phyloP scores from a whole-genome alignment of 2,113 vertebrate genomes.

The Rhipidura dahli region DNA sequence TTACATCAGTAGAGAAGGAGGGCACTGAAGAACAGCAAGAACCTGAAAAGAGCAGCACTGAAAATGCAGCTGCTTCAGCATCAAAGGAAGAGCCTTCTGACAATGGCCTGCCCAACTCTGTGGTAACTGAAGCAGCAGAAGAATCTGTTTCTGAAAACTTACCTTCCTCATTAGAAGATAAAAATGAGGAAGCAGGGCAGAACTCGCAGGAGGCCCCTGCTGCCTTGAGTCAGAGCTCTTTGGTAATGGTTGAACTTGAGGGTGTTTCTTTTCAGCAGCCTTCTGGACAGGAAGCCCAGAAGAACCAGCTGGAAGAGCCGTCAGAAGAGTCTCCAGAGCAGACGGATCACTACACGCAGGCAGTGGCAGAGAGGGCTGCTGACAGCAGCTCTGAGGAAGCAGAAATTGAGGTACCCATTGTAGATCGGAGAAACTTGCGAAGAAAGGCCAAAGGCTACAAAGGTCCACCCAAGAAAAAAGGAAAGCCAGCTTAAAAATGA shows the following conservation, averaged over 20 bases:
- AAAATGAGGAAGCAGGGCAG: constrained; percentile 59
- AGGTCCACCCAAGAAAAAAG: constrained; percentile 79
- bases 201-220: constrained; percentile 61
- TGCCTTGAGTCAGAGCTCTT: constrained; percentile 69
- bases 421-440: constrained; percentile 77
- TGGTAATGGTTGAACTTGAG: constrained; percentile 75
- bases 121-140: constrained; percentile 37
- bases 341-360: constrained; percentile 31
- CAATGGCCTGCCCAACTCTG: constrained; percentile 53
- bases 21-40: constrained; percentile 28
- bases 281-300: constrained; percentile 60
- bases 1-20: constrained; percentile 8
- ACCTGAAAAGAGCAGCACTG: constrained; percentile 13
- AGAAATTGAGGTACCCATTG: constrained; percentile 76
- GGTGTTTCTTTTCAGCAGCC: constrained; percentile 70
- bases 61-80: neutral
- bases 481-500: constrained; percentile 68
- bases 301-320: constrained; percentile 70
- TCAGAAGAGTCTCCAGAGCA: constrained; percentile 68
- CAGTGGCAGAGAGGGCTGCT: constrained; percentile 58
- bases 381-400: constrained; percentile 81
- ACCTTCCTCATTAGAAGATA: constrained; percentile 68
- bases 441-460: constrained; percentile 81
- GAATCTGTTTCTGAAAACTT: constrained; percentile 65
- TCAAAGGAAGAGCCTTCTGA: constrained; percentile 64